Percentiles rank a stretch among this genome's conserved stretches.
phyloP scores from a whole-genome alignment of 2,888 invertebrate species.

The Drosophila maculinotata region DNA sequence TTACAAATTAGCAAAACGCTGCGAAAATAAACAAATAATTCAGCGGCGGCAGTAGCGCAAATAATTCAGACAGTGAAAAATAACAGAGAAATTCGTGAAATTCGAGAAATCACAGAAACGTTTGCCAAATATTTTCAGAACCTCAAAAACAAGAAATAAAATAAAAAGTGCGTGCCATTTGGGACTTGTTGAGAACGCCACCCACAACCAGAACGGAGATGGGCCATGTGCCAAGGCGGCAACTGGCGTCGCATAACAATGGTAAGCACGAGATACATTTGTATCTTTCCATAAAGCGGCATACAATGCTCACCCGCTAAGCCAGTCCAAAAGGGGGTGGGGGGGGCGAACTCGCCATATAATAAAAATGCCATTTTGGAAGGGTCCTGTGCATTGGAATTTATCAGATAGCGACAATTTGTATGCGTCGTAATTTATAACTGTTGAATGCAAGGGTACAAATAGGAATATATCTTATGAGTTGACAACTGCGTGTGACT shows the following conservation, averaged over 20 bases:
- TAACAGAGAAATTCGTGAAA: slow-evolving; percentile 61
- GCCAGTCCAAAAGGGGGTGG: background rate
- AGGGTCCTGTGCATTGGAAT: slow-evolving; percentile 48
- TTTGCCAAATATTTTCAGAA: slow-evolving; percentile 74
- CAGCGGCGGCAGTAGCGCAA: slow-evolving; percentile 43
- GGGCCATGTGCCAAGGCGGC: slow-evolving; percentile 29
- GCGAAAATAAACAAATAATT: slow-evolving; percentile 75
- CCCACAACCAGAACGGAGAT: slow-evolving; percentile 20
- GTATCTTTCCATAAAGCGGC: slow-evolving; percentile 14
- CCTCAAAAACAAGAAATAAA: slow-evolving; percentile 52
- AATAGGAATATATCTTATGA: slow-evolving; percentile 5
- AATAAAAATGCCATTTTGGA: no score
- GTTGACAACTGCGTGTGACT: slow-evolving; percentile 20
- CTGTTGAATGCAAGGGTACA: slow-evolving; percentile 56
- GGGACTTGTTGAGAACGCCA: slow-evolving; percentile 25
- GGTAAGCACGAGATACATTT: slow-evolving; percentile 50
- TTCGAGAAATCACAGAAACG: slow-evolving; percentile 42
- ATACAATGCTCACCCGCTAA: background rate
- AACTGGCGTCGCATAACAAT: slow-evolving; percentile 40
- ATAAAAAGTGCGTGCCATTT: slow-evolving; percentile 57
- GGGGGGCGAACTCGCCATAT: background rate
- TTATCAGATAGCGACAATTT: slow-evolving; percentile 65
- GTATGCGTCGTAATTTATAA: slow-evolving; percentile 59
- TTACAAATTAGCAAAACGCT: slow-evolving; percentile 70
- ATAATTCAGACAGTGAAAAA: slow-evolving; percentile 68